phyloP scores from a whole-genome alignment of 2,888 invertebrate species.

The Aphelenchoides bicaudatus region DNA sequence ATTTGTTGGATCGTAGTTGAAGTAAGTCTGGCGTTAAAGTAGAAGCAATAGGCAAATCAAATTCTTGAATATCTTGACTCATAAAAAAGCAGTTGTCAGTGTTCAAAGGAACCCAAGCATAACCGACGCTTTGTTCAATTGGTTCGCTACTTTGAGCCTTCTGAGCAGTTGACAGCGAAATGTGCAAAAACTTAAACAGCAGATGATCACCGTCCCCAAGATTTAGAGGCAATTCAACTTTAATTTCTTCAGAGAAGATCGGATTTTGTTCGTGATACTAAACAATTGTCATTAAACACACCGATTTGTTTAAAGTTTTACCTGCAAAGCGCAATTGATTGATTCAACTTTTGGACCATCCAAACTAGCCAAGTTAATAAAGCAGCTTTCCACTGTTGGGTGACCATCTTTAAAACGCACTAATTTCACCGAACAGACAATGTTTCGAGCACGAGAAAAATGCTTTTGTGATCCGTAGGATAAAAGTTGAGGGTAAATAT shows the following conservation, averaged over 20 bases:
- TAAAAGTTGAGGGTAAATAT: constrained; percentile 76
- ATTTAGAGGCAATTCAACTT: constrained; percentile 81
- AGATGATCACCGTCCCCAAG: constrained; percentile 82
- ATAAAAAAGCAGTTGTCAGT: constrained; percentile 68
- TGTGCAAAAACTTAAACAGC: constrained; percentile 89
- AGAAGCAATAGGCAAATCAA: constrained; percentile 76
- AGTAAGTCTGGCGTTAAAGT: constrained; percentile 82
- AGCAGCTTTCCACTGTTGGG: constrained; percentile 69
- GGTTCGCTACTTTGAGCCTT: constrained; percentile 39
- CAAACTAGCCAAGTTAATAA: constrained; percentile 21
- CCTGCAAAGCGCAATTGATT: constrained; percentile 46
- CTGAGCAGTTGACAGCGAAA: constrained; percentile 74
- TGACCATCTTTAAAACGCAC: constrained; percentile 64
- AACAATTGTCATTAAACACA: too few species aligned
- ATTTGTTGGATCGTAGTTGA: constrained; percentile 79
- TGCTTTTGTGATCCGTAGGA: constrained; percentile 53
- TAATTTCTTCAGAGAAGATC: constrained; percentile 67
- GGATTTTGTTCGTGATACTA: constrained; percentile 59
- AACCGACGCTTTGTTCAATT: constrained; percentile 73
- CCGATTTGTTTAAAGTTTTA: too few species aligned
- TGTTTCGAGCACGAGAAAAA: constrained; percentile 76
- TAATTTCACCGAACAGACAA: constrained; percentile 83
- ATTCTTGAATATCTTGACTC: constrained; percentile 69
- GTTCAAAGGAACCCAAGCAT: constrained; percentile 84
- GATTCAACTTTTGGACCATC: constrained; percentile 45